Base-by-base conservation (phyloP, 2,113 vertebrate genomes). In the Anarhynchus alexandrinus region DNA sequence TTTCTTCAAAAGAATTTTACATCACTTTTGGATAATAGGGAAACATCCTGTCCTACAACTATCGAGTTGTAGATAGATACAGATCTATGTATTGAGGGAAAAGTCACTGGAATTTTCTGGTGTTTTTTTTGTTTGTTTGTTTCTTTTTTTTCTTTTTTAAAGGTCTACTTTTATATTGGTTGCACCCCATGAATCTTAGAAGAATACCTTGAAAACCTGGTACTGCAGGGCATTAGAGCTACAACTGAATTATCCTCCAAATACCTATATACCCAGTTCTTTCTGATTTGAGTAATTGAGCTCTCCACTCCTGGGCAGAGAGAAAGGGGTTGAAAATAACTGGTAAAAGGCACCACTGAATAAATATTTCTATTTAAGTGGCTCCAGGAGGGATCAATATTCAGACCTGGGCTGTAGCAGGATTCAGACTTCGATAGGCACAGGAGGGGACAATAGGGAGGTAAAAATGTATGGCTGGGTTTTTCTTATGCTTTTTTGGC, bases 1-100 rank as follows among this genome's bases (percentile, higher is more conserved):
- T 86, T 92, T 95, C 93, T 97, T 97, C 94, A 96, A 95, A 97
- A 96, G 82, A 96, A 91, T 91, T 95, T 96, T 94, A 93, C 73
- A 94, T 90, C 30, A 52, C 43, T 92, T 97, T 94, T 76, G 66
- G 71, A 89, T 97, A 94, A 96, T 86, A 93, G 51, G n/a, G 51
- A 95, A 96, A 83, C 78, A 94, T 92, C 49, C 73, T 94, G 77
- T 86, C 90, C 65, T 94, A 88, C 80, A 93, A 49, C 69, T 77
- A 93, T 54, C 1, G 82, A 87, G 32, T 82, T 93, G 79, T 91
- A 82, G 77, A 89, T 72, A 88, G 51, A 74, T 93, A 61, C 52
- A 91, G 45, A 88, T 76, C 51, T 83, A 57, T 6, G 30, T 81
- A 84, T 58, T 0, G 6, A 83, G 77, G 34, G 34, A 72, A 94